Percentiles rank a stretch among this genome's conserved stretches.
These are phyloP conservation scores for Lacanobia wlatinum DNA, from an alignment of 2,888 invertebrate species.

Conservation along the genomic window DNA sequence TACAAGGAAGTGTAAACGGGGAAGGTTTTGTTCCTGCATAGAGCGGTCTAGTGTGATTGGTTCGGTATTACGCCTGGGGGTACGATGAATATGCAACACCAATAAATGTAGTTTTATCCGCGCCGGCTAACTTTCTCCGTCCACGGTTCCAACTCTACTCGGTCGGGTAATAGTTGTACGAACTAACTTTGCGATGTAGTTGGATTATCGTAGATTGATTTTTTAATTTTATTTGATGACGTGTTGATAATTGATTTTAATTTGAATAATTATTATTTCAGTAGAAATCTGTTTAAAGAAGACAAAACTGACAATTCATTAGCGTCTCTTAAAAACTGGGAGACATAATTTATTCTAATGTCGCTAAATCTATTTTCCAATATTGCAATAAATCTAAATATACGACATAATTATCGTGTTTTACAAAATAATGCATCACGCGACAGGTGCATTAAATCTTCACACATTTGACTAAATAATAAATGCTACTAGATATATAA, in stretches of 20 bases:
- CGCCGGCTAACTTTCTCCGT: conserved; percentile 85
- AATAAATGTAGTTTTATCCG: conserved; percentile 88
- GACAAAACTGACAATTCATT: background rate
- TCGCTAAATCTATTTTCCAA: conserved; percentile 12
- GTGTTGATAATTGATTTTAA: background rate
- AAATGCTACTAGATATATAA: background rate
- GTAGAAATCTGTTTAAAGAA: background rate
- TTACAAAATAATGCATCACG: conserved; percentile 1
- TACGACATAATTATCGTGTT: conserved; percentile 13
- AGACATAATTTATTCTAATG: conserved; percentile 6
- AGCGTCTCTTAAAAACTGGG: background rate
- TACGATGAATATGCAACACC: conserved; percentile 89
- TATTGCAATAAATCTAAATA: conserved; percentile 22
- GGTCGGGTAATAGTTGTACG: conserved; percentile 68
- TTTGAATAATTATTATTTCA: background rate
- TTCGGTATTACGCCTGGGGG: conserved; percentile 76
- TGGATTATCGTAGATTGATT: conserved; percentile 71
- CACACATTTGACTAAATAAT: conserved; percentile 4
- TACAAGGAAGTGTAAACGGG: conserved; percentile 17
- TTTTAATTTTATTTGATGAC: conserved; percentile 60
- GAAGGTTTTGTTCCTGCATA: conserved; percentile 28
- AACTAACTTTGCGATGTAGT: conserved; percentile 70
- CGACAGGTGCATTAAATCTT: conserved; percentile 1
- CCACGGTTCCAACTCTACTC: conserved; percentile 66
- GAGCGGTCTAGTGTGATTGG: conserved; percentile 72